Conservation (phyloP, 2,113 vertebrate genomes). For the Plotosus lineatus region DNA sequence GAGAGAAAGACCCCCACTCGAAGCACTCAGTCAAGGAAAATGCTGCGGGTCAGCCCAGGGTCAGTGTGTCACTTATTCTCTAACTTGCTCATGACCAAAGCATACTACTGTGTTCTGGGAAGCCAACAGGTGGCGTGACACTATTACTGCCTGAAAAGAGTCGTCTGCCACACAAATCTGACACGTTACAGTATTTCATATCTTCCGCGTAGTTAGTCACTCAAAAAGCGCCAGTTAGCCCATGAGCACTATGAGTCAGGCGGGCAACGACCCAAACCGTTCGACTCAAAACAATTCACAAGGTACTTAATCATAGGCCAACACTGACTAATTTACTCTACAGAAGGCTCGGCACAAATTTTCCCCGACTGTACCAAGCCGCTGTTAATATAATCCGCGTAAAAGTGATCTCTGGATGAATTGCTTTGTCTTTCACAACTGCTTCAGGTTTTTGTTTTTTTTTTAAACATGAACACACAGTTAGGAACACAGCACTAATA, state of each 20-base stretch:
- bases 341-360: conserved; percentile 61
- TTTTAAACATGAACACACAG: conserved; percentile 31
- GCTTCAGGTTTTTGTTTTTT: too few relatives aligned
- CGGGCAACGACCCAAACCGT: conserved; percentile 67
- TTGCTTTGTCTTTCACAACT: too few relatives aligned
- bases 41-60: conserved; percentile 61
- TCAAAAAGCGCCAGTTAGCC: conserved; percentile 57
- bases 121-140: conserved; percentile 58
- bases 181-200: conserved; percentile 63
- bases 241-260: not conserved
- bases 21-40: conserved; percentile 61
- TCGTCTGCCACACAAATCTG: conserved; percentile 40
- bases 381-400: conserved; percentile 68
- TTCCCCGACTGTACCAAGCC: conserved; percentile 37
- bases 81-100: conserved; percentile 31
- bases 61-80: conserved; percentile 58
- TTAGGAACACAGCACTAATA: conserved; percentile 37
- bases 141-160: conserved; percentile 39
- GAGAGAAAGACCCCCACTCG: conserved; percentile 50
- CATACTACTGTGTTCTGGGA: conserved; percentile 42
- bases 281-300: conserved; percentile 67
- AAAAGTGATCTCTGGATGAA: conserved; percentile 47
- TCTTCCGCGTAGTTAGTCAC: conserved; percentile 59
- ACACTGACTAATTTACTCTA: conserved; percentile 74
- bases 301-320: conserved; percentile 73